Evolutionary conservation across 2,113 vertebrate species (phyloP), one percentile per base, ranked within the genome.

Genomic region (Gorsachius goisagi): DNA sequence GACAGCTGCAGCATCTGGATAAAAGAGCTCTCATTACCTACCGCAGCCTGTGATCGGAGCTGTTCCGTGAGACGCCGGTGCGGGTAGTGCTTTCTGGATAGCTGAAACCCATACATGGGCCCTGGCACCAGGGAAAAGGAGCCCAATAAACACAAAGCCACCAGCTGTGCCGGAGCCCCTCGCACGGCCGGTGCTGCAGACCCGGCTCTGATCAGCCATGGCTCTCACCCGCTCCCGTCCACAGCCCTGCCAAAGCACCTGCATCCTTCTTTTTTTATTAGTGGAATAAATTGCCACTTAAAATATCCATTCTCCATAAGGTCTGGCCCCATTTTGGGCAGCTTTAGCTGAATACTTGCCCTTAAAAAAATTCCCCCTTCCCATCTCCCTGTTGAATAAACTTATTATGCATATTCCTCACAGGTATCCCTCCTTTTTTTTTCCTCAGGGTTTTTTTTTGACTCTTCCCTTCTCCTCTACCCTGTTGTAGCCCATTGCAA

Each of bases 211-310:
- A 30, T 41, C 72, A 15, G 16, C 32, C 47, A 20, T 56, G 18
- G 66, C 33, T 27, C 62, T 67, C 10, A 3, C 67, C 15, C 6
- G 13, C 49, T 44, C 39, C 49, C 2, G 0, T 5, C 41, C 52
- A 9, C 67, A 45, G 88, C 77, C 41, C 71, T 85, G 85, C 88
- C 80, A 84, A 67, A 68, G 80, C 96, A 66, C 91, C 88, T 78
- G 83, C 78, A 49, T 79, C 93, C 87, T 89, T 79, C 87, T 73
- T 1, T 26, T 95, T 97, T 97, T 94, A 96, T 94, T 81, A 90
- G 72, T 53, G 87, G 94, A 94, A 88, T 91, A 95, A 96, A 95
- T 88, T 92, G 78, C 91, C 93, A 90, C 91, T 93, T 95, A 86
- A 97, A 95, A 92, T 76, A 89, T 53, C 74, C 79, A 71, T 78